These are phyloP conservation scores for Alectura lathami DNA, from an alignment of 2,113 vertebrate species.

Conservation along the genomic window DNA sequence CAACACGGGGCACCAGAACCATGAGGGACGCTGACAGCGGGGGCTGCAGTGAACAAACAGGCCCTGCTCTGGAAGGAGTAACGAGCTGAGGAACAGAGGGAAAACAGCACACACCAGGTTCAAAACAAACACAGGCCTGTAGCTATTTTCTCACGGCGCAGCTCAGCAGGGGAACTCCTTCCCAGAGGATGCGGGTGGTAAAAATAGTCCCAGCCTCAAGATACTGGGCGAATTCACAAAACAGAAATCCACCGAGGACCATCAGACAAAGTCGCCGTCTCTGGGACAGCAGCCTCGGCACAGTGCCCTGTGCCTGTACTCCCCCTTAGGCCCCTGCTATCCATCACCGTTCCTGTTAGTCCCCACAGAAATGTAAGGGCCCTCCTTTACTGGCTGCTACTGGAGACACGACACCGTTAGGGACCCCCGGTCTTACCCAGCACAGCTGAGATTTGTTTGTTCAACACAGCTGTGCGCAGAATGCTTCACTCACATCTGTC, in stretches of 20 bases:
- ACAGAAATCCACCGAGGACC: not conserved
- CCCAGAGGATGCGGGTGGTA: not conserved
- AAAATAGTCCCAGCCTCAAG: not conserved
- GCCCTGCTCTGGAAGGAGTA: not conserved
- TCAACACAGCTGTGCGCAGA: not conserved
- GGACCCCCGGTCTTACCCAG: not conserved
- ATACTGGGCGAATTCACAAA: not conserved
- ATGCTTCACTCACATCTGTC: not conserved
- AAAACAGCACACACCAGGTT: fast-evolving
- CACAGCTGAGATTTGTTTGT: not conserved
- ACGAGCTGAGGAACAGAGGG: not conserved
- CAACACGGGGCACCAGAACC: not conserved
- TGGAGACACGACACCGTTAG: not conserved
- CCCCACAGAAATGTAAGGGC: fast-evolving
- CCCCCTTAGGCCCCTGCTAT: not conserved
- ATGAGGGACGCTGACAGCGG: fast-evolving
- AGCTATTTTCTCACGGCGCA: not conserved
- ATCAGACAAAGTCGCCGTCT: not conserved
- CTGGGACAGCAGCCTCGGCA: not conserved
- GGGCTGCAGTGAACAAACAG: not conserved
- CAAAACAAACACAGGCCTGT: not conserved
- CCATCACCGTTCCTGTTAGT: not conserved
- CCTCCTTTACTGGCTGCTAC: not conserved
- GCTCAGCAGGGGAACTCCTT: not conserved
- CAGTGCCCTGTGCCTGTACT: not conserved